These are phyloP conservation scores for Beris chalybata DNA, from an alignment of 2,888 invertebrate genomes.

Conservation along the genomic window DNA sequence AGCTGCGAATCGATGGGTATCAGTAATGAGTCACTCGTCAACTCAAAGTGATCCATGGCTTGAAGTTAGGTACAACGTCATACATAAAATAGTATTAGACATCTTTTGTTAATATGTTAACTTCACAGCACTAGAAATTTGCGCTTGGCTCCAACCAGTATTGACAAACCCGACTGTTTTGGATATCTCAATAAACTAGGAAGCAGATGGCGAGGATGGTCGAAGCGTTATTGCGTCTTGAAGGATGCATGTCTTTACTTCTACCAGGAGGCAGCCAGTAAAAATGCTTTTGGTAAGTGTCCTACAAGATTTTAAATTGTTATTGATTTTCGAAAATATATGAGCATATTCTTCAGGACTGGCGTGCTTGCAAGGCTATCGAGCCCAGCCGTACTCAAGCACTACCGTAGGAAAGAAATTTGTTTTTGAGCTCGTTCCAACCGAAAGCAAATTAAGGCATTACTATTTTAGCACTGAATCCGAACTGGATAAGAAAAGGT, in stretches of 20 bases:
- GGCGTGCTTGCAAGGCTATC: slow-evolving; percentile 91
- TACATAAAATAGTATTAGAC: neutral
- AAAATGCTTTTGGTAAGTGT: slow-evolving; percentile 79
- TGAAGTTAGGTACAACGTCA: slow-evolving; percentile 56
- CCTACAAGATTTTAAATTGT: slow-evolving; percentile 22
- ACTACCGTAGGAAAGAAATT: slow-evolving; percentile 85
- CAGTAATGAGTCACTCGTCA: slow-evolving; percentile 76
- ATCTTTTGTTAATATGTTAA: neutral
- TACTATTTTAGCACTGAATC: slow-evolving; percentile 93
- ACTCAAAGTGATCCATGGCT: slow-evolving; percentile 72
- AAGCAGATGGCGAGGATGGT: slow-evolving; percentile 87
- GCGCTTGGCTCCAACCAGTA: slow-evolving; percentile 76
- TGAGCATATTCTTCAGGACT: slow-evolving; percentile 66
- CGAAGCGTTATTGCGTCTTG: slow-evolving; percentile 87
- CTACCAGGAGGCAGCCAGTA: slow-evolving; percentile 85
- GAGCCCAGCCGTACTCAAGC: slow-evolving; percentile 73
- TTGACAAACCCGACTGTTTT: slow-evolving; percentile 85
- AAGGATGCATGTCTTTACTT: slow-evolving; percentile 95
- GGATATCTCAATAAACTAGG: slow-evolving; percentile 89
- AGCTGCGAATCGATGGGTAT: slow-evolving; percentile 74
- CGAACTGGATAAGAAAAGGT: slow-evolving; percentile 94
- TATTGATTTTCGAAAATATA: neutral
- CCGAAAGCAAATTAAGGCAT: slow-evolving; percentile 82
- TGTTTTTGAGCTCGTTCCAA: slow-evolving; percentile 88
- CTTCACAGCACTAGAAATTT: slow-evolving; percentile 71